Base-by-base conservation (phyloP, 2,113 vertebrate genomes). In the Heterotilapia buettikoferi region DNA sequence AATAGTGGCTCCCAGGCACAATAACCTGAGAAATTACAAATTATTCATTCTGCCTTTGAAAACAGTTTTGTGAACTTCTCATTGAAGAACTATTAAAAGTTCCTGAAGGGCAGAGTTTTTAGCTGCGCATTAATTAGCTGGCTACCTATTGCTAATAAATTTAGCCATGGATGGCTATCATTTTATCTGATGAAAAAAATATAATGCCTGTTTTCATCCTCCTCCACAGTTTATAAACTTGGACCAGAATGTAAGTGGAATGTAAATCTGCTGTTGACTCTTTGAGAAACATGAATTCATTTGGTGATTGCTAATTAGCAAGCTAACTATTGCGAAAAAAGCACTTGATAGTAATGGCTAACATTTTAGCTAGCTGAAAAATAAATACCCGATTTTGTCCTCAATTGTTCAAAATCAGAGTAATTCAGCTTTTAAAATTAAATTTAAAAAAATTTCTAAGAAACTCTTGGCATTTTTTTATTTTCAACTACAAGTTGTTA, bases 181-280 rank as follows among this genome's bases (percentile, higher is more conserved):
- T 0, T 40, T 16, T 71, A 43, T 9, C n/a, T 21, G 36, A 13
- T 40, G 36, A 18, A 31, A 68, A 40, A 68, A 21, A 24, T 40
- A 8, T 7, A 40, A 6, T 40, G 11, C 19, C 33, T 21, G 63
- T 21, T 68, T 68, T 68, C 33, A 61, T 33, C 3, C 61, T 0
- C 0, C 1, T 2, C 2, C 31, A 57, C 9, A 0, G 33, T 68
- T 66, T 13, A 38, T 36, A 66, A 38, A 66, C 29, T 7, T 13
- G 33, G 7, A 66, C 3, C 61, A 38, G 31, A 63, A 63, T 36
- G 29, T 61, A 61, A 61, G 29, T 61, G 57, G 26, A 61, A 59
- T 5, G 57, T 61, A 33, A 63, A 4, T 63, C 59, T 63, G 6
- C 9, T 63, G 59, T 63, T 19, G 1, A 10, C 59, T 63, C 59